A percentile compares a stretch with the other conserved stretches of the same genome.
phyloP scores from a whole-genome alignment of 2,113 vertebrate species.

The Syrrhaptes paradoxus region DNA sequence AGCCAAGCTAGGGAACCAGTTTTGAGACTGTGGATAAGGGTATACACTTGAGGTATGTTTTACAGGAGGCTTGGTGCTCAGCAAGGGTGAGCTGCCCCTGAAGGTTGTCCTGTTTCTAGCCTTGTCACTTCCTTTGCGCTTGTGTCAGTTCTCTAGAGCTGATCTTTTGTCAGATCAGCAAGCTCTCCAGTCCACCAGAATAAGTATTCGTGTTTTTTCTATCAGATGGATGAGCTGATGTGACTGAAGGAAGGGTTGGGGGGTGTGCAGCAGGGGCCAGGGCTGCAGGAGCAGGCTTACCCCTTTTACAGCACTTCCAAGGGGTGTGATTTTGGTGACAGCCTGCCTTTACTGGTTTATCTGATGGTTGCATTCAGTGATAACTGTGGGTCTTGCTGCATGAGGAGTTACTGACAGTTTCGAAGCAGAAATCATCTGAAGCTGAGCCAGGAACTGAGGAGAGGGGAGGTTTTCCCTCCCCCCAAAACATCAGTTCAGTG shows the following conservation, averaged over 20 bases:
- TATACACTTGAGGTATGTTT: background rate
- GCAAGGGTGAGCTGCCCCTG: background rate
- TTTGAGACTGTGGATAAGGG: background rate
- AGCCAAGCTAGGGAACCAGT: background rate
- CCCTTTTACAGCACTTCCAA: background rate
- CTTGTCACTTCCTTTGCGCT: background rate
- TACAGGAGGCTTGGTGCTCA: background rate
- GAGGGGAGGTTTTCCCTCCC: background rate
- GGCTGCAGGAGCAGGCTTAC: background rate
- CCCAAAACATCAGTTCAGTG: background rate
- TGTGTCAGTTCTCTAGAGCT: background rate
- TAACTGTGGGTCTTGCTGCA: background rate
- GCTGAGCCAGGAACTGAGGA: background rate
- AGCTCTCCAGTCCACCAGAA: background rate
- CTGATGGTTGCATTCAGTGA: accelerated
- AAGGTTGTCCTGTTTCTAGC: background rate
- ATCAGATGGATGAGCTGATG: background rate
- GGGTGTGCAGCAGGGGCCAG: accelerated
- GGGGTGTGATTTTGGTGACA: background rate
- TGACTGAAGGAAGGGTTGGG: background rate
- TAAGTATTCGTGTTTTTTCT: background rate
- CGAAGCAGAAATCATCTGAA: background rate
- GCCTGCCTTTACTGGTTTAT: background rate
- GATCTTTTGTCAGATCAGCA: background rate
- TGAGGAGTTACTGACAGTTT: background rate